Evolutionary conservation across 2,888 invertebrate species (phyloP), one percentile per base, ranked within the genome.

Genomic region (Heteromurus nitidus): DNA sequence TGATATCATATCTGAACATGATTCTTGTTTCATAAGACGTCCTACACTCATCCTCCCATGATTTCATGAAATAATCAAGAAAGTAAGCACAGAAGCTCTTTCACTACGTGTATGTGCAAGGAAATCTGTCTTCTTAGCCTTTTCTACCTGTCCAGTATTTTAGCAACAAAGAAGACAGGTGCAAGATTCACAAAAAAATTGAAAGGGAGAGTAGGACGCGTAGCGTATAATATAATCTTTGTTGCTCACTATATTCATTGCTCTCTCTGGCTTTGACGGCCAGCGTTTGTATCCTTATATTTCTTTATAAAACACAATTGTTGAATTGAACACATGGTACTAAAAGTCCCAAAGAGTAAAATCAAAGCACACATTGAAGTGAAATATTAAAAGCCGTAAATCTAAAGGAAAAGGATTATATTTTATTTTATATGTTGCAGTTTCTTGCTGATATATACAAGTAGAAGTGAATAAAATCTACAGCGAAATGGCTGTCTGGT

Each of bases 11-110:
- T 65, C 53, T 74, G 26, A 36, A 74, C 53, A 65, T 74, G 74
- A 47, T 53, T 31, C 47, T 13, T 24, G 58, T 72, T 72, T 58
- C 47, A 58, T 72, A 55, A 60, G 26, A 28, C 42, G 44, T 62
- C 31, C 5, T n/a, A n/a, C n/a, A n/a, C n/a, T 62, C 42, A 28
- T 62, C 22, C 47, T 73, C 47, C 22, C 28, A 30, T 36, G 62
- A 73, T 73, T 50, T 62, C 24, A 31, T 62, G 20, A 44, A 72
- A 47, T 55, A 60, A 42, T 36, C 60, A 62, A 58, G n/a, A 65
- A 42, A 53, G 53, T 18, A 74, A 74, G 18, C 50, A 53, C 74
- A 74, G 74, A 74, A 74, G 74, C 74, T 74, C 53, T 53, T 74
- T n/a, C 20, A 18, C 31, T 62, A 50, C 60, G 42, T 65, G 30